Evolutionary conservation across 1,140 invertebrate genomes (phyloP).

Genomic region (Armadillidium nasatum): DNA sequence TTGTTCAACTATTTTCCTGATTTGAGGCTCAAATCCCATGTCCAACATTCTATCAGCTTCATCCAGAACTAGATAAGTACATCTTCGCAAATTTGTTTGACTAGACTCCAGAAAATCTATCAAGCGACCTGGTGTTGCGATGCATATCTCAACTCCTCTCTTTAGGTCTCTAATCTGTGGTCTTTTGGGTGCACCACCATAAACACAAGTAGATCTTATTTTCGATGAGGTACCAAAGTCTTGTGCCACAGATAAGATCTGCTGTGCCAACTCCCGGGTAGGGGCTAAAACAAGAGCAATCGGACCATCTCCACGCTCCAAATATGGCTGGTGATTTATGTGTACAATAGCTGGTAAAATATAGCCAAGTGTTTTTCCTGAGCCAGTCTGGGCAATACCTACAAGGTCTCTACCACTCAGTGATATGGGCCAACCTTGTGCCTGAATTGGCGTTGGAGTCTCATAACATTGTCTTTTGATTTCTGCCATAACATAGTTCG

Average conservation of each 20-base stretch:
- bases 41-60: slow-evolving; percentile 99
- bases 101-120: slow-evolving; percentile 91
- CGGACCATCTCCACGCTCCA: slow-evolving; percentile 70
- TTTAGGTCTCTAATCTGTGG: too few species aligned
- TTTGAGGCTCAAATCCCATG: slow-evolving; percentile 99
- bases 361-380: slow-evolving; percentile 50
- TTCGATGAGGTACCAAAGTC: too few species aligned
- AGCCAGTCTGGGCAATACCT: slow-evolving; percentile 69
- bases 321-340: slow-evolving; percentile 80
- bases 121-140: slow-evolving; percentile 77
- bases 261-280: too few species aligned
- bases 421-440: slow-evolving; percentile 57
- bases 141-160: slow-evolving; percentile 35
- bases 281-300: slow-evolving; percentile 80
- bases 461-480: slow-evolving; percentile 49
- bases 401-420: slow-evolving; percentile 57
- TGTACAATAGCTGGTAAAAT: slow-evolving; percentile 74
- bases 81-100: slow-evolving; percentile 78
- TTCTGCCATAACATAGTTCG: slow-evolving; percentile 48
- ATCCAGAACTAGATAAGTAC: slow-evolving; percentile 92
- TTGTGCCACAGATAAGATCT: too few species aligned
- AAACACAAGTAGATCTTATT: too few species aligned
- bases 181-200: too few species aligned
- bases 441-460: slow-evolving; percentile 55
- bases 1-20: slow-evolving; percentile 92